A percentile compares a stretch with the other conserved stretches of the same genome.
These are phyloP conservation scores for Heliconius eleuchia DNA, from an alignment of 1,140 invertebrate genomes.

Conservation along the genomic window DNA sequence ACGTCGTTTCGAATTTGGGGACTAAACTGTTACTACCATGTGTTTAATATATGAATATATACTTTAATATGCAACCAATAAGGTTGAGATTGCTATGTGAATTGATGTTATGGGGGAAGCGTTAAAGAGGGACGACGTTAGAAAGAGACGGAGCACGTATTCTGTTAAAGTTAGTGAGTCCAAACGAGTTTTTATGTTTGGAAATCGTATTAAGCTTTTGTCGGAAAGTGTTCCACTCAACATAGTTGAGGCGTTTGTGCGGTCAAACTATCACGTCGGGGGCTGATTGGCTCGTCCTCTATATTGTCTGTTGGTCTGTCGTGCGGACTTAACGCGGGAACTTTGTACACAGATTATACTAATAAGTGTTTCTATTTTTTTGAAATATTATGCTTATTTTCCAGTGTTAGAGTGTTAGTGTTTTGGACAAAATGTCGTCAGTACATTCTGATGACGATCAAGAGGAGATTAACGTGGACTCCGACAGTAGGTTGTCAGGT, in stretches of 20 bases:
- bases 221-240: constrained; percentile 79
- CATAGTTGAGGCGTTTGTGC: constrained; percentile 77
- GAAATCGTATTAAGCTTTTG: constrained; percentile 82
- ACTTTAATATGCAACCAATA: constrained; percentile 10
- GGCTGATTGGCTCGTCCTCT: constrained; percentile 81
- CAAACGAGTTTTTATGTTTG: constrained; percentile 81
- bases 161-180: constrained; percentile 75
- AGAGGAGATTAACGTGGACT: constrained; percentile 84
- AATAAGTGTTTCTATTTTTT: constrained; percentile 32
- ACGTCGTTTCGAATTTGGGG: constrained; percentile 54
- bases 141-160: constrained; percentile 67
- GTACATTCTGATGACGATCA: constrained; percentile 83
- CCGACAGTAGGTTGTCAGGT: constrained; percentile 82
- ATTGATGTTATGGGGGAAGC: constrained; percentile 54
- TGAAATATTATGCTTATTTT: constrained; percentile 27
- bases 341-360: constrained; percentile 37
- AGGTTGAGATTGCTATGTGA: constrained; percentile 36
- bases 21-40: constrained; percentile 53
- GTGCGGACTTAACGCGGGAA: constrained; percentile 73
- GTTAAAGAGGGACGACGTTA: constrained; percentile 61
- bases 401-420: constrained; percentile 56
- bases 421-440: constrained; percentile 72
- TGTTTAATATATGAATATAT: constrained; percentile 31
- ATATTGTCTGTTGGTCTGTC: constrained; percentile 77
- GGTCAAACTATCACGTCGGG: constrained; percentile 74